Conservation (phyloP, 2,113 vertebrate species). For the Collichthys lucidus region DNA sequence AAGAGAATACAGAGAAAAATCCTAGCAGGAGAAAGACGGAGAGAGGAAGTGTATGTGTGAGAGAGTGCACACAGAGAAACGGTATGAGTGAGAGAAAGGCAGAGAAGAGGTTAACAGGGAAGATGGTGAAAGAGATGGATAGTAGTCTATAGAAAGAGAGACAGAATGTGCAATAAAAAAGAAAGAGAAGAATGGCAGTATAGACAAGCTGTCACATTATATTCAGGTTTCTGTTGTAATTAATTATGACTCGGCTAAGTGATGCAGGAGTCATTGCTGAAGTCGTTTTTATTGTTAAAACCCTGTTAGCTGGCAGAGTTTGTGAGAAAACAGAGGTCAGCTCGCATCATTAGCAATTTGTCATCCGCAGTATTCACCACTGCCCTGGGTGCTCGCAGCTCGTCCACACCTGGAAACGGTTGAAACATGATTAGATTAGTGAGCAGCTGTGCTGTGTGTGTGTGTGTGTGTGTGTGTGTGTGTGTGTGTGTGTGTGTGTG, state of each 20-base stretch:
- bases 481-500: not conserved
- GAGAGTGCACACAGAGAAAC: not conserved
- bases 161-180: not conserved
- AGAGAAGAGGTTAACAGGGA: conserved; percentile 24
- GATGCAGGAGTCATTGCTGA: conserved; percentile 1
- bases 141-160: not conserved
- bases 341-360: conserved; percentile 27
- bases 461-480: not conserved
- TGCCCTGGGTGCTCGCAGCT: not conserved
- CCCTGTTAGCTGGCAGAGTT: not conserved
- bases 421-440: conserved; percentile 13
- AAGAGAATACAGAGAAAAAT: conserved; percentile 46
- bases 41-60: conserved; percentile 1
- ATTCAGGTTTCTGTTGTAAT: conserved; percentile 21
- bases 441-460: not conserved
- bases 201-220: not conserved
- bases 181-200: not conserved
- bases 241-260: conserved; percentile 15
- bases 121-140: conserved; percentile 5
- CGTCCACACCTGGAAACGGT: conserved; percentile 7
- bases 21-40: conserved; percentile 33
- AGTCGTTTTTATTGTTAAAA: conserved; percentile 28
- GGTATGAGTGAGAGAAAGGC: conserved; percentile 9
- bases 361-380: not conserved
- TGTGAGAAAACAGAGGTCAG: conserved; percentile 34